Conservation (phyloP, 2,888 invertebrate genomes). For the Bibio marci region DNA sequence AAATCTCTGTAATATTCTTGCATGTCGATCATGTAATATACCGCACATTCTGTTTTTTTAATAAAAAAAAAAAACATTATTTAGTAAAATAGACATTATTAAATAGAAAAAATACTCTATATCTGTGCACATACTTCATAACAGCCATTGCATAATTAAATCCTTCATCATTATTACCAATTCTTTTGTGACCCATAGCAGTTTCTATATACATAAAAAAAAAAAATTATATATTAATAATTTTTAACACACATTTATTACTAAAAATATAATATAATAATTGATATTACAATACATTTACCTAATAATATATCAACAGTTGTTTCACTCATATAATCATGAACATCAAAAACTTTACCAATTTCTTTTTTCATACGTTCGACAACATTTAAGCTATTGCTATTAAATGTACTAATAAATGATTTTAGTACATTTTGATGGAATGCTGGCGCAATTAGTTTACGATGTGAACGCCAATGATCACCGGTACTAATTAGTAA, state of each 20-base stretch:
- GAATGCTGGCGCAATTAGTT: constrained; percentile 72
- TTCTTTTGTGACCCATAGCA: constrained; percentile 65
- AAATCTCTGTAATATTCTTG: constrained; percentile 13
- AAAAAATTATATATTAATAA: too few relatives aligned
- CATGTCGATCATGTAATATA: constrained; percentile 58
- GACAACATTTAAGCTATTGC: constrained; percentile 52
- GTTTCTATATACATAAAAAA: constrained; percentile 37
- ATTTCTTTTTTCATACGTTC: constrained; percentile 43
- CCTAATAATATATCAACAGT: constrained; percentile 61
- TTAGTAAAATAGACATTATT: constrained; percentile 18
- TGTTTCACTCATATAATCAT: constrained; percentile 62
- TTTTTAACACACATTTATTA: too few relatives aligned
- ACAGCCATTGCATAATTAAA: constrained; percentile 73
- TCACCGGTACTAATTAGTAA: constrained; percentile 58
- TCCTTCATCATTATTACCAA: constrained; percentile 49
- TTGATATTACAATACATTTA: too few relatives aligned
- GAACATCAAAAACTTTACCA: constrained; percentile 58
- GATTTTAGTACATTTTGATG: constrained; percentile 68
- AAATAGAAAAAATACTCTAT: neutral
- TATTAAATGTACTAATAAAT: constrained; percentile 59
- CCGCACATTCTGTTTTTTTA: constrained; percentile 43
- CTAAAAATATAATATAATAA: too few relatives aligned
- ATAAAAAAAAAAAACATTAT: too few relatives aligned
- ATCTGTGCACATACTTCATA: constrained; percentile 35
- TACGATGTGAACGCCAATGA: constrained; percentile 66